phyloP scores from a whole-genome alignment of 2,113 vertebrate genomes.

The Chitala chitala region DNA sequence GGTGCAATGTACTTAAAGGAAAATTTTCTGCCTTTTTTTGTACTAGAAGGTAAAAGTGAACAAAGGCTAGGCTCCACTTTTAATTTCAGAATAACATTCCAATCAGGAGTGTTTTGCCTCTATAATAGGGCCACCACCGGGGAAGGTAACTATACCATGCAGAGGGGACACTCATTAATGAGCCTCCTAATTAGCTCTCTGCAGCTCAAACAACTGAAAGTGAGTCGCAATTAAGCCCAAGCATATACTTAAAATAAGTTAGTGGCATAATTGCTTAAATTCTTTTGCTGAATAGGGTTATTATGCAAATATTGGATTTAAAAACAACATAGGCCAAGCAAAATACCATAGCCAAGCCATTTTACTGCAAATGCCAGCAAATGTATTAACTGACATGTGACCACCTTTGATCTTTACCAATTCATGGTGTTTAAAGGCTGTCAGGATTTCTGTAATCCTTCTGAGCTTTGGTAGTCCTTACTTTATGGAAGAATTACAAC shows the following conservation, averaged over 20 bases:
- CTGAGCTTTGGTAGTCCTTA: too few relatives aligned
- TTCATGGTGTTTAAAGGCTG: neutral
- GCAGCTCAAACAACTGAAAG: conserved; percentile 19
- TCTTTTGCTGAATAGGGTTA: conserved; percentile 22
- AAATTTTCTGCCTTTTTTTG: neutral
- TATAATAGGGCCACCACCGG: conserved; percentile 3
- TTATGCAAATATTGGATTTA: conserved; percentile 22
- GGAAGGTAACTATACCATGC: conserved; percentile 8
- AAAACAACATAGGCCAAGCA: neutral
- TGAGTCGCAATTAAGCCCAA: conserved; percentile 29
- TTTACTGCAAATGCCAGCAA: neutral
- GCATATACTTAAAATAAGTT: conserved; percentile 25
- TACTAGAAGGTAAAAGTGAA: neutral
- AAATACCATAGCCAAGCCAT: neutral
- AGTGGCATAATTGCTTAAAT: conserved; percentile 19
- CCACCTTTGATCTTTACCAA: neutral
- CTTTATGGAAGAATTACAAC: neutral
- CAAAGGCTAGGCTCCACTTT: neutral
- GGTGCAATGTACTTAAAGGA: neutral
- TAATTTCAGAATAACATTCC: conserved; percentile 3
- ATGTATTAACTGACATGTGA: neutral
- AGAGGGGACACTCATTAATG: conserved; percentile 13
- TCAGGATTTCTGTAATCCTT: too few relatives aligned
- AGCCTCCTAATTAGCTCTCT: conserved; percentile 20
- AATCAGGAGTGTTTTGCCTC: conserved; percentile 15